Evolutionary conservation across 1,140 invertebrate genomes (phyloP), one percentile per base, ranked within the genome.

Genomic region (Stegodyphus mimosarum): DNA sequence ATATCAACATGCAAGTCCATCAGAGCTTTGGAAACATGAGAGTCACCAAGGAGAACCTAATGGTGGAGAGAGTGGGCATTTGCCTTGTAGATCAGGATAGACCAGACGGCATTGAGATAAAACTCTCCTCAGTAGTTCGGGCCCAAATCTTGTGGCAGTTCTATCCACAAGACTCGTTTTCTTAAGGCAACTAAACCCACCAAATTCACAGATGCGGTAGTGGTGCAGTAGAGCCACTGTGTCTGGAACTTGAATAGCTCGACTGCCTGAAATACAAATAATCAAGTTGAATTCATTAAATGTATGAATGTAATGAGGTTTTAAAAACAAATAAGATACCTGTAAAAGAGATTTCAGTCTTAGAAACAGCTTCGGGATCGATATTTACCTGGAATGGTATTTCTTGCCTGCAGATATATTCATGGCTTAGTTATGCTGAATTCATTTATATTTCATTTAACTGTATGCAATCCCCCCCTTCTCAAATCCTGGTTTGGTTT

Each of bases 151-250:
- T 10, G 10, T 55, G 2, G 87, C 83, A 11, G 73, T 83, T 10
- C 75, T 69, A 87, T 90, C 79, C 83, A 89, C 53, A 49, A 88
- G 18, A 84, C 88, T 85, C 11, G 63, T 64, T 5, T 88, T 94
- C 89, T 95, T 95, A 2, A 96, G 92, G 89, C 95, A 96, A 88
- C 96, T 94, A 88, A 96, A 93, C 33, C 95, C 95, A 1, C 95
- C 95, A 87, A 96, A 96, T 89, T 96, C 95, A 90, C 95, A 91
- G 93, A 95, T 94, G 55, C 97, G 90, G 89, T 98, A 98, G 89
- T 99, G 97, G 89, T 99, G 97, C 49, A 99, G 91, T 76, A 97
- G 94, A 0, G 95, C 97, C 0, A 94, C 92, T 66, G 95, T 94
- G 1, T 94, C 92, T 0, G 95, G 94, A 2, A 97, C 95, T 87